A percentile compares a stretch with the other conserved stretches of the same genome.
phyloP scores from a whole-genome alignment of 2,113 vertebrate genomes.

The Scalopus aquaticus region DNA sequence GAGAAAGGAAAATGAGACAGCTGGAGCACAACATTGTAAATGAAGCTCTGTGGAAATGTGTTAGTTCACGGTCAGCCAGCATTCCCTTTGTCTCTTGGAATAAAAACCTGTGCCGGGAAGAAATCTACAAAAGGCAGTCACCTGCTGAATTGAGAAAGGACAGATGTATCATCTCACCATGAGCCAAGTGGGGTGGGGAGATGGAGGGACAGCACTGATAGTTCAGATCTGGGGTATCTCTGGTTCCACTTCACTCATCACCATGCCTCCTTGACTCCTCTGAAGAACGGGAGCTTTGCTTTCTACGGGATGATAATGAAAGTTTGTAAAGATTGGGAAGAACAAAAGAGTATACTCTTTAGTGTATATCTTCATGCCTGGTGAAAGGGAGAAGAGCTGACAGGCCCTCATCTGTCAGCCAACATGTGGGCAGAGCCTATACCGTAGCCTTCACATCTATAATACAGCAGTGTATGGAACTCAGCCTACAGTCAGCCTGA shows the following conservation, averaged over 20 bases:
- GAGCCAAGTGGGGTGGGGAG: not conserved
- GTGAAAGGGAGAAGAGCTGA: not conserved
- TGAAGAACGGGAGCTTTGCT: not conserved
- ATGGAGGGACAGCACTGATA: too few species aligned
- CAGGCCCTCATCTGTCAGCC: not conserved
- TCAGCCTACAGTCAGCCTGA: not conserved
- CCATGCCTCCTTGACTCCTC: not conserved
- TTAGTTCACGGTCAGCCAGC: not conserved
- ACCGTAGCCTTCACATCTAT: not conserved
- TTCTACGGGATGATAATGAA: not conserved
- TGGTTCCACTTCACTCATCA: not conserved
- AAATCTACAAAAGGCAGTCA: not conserved
- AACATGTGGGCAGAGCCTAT: not conserved
- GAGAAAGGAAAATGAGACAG: constrained; percentile 6
- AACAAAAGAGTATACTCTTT: not conserved
- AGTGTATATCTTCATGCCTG: not conserved
- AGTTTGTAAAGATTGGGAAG: not conserved
- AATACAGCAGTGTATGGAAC: not conserved
- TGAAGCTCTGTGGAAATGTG: not conserved
- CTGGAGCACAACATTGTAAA: not conserved
- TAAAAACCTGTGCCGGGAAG: not conserved
- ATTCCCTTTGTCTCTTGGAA: constrained; percentile 21
- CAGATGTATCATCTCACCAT: accelerated
- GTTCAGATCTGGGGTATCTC: not conserved
- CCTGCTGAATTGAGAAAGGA: not conserved